phyloP scores from a whole-genome alignment of 2,797 vertebrate genomes.

The Pygocentrus nattereri region DNA sequence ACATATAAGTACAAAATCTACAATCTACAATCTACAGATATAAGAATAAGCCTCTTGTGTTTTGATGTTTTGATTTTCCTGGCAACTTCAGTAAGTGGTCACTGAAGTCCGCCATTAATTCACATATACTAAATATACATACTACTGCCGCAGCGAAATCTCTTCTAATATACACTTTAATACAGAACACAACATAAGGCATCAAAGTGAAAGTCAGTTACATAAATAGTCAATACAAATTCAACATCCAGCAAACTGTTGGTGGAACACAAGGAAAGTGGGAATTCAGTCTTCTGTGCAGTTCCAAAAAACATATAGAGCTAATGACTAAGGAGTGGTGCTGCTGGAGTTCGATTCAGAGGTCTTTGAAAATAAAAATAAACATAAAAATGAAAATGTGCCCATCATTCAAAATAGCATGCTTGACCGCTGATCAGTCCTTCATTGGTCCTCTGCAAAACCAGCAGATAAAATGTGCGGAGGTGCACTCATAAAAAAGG shows the following conservation, averaged over 20 bases:
- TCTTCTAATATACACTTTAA: constrained; percentile 39
- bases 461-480: not conserved
- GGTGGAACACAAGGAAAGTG: not conserved
- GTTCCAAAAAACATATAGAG: not conserved
- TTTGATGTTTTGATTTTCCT: not conserved
- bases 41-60: constrained; percentile 35
- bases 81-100: constrained; percentile 16
- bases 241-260: not conserved
- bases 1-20: constrained; percentile 12
- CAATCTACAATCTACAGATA: constrained; percentile 6
- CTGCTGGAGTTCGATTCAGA: not conserved
- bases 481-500: not conserved
- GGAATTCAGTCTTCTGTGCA: not conserved
- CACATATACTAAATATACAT: constrained; percentile 11
- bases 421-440: not conserved
- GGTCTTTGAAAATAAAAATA: not conserved
- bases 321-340: not conserved
- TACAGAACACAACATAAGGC: constrained; percentile 52
- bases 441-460: not conserved
- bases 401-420: not conserved
- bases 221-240: constrained; percentile 46
- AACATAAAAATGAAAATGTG: not conserved
- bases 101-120: constrained; percentile 5
- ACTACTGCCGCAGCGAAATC: constrained; percentile 20
- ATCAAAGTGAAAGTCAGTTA: constrained; percentile 50